Percentiles rank a stretch among this genome's conserved stretches.
Conservation (phyloP, 2,113 vertebrate genomes). For the Recurvirostra avosetta region DNA sequence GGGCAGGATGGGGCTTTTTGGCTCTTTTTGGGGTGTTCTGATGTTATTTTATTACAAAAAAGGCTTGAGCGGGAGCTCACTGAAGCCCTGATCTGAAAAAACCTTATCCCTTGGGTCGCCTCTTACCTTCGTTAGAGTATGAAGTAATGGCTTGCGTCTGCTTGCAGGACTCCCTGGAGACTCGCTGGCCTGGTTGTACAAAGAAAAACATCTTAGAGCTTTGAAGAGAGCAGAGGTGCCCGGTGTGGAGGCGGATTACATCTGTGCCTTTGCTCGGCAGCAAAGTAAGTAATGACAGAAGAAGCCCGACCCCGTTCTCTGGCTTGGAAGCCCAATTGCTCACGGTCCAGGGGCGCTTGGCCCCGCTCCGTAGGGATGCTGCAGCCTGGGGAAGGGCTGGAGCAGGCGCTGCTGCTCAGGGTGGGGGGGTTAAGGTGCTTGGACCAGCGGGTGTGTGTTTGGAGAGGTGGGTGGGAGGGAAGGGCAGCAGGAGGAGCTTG, state of each 20-base stretch:
- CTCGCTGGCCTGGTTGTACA: conserved; percentile 40
- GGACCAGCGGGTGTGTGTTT: rapidly evolving
- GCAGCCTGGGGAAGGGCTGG: not conserved
- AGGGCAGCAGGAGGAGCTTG: not conserved
- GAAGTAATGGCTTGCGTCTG: conserved; percentile 41
- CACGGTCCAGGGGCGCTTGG: rapidly evolving
- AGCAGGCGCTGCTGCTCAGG: not conserved
- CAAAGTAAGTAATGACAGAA: rapidly evolving
- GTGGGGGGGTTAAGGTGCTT: not conserved
- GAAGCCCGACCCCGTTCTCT: rapidly evolving
- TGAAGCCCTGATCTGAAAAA: not conserved
- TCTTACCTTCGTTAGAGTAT: conserved; percentile 62
- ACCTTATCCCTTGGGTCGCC: not conserved
- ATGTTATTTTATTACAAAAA: not conserved
- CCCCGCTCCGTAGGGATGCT: not conserved
- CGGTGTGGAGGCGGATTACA: not conserved
- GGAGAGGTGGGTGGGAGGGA: too few species aligned
- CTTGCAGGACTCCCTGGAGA: not conserved
- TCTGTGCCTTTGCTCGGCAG: not conserved
- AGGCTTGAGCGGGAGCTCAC: not conserved
- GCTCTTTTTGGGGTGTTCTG: not conserved
- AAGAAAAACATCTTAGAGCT: not conserved
- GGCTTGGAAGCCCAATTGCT: not conserved
- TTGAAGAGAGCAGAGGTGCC: not conserved
- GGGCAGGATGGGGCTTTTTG: not conserved